Evolutionary conservation across 2,888 invertebrate genomes (phyloP).

Genomic region (Drosophila paracracens): DNA sequence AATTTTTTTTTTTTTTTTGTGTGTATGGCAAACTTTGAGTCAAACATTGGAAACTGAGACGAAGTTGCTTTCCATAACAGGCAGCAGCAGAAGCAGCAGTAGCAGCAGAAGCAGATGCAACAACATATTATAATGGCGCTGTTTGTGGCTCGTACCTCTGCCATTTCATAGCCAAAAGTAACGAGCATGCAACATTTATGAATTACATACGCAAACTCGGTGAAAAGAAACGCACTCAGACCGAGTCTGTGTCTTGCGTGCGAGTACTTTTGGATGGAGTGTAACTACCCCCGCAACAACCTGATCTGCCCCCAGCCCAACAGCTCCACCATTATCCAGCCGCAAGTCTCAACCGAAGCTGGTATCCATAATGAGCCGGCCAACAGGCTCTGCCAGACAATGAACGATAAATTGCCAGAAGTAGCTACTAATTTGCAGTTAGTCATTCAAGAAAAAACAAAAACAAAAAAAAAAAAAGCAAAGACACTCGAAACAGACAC

Average conservation of each 20-base stretch:
- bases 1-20: background rate
- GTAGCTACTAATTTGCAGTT: constrained; percentile 76
- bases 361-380: constrained; percentile 67
- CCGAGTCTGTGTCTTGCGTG: constrained; percentile 9
- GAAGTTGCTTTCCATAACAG: constrained; percentile 32
- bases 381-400: constrained; percentile 48
- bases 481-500: constrained; percentile 33
- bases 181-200: constrained; percentile 65
- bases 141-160: constrained; percentile 54
- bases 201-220: constrained; percentile 44
- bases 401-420: constrained; percentile 74
- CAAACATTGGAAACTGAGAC: constrained; percentile 10
- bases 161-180: constrained; percentile 66
- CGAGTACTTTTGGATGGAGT: constrained; percentile 24
- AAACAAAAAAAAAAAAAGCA: constrained; percentile 26
- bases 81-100: constrained; percentile 8
- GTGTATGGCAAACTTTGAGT: constrained; percentile 41
- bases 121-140: constrained; percentile 38
- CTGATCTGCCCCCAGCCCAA: background rate
- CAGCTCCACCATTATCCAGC: background rate
- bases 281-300: background rate
- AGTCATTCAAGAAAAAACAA: constrained; percentile 57
- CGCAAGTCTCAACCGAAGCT: background rate
- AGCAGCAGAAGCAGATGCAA: constrained; percentile 22
- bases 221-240: background rate